Evolutionary conservation across 2,113 vertebrate genomes (phyloP).

Genomic region (Lepus europaeus): DNA sequence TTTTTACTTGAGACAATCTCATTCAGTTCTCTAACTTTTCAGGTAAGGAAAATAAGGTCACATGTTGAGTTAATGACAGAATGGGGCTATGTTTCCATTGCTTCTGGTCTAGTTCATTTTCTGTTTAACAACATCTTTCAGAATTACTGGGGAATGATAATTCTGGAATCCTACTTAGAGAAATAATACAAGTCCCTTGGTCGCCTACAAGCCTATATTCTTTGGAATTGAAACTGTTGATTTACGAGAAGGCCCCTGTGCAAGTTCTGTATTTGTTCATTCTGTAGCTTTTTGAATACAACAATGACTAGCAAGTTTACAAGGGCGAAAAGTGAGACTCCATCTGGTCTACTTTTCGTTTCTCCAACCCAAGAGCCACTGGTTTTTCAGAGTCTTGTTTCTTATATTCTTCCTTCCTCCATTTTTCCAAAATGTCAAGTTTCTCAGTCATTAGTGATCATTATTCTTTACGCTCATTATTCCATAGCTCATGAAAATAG

Average conservation of each 20-base stretch:
- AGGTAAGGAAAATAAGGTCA: slow-evolving; percentile 27
- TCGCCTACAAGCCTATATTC: not conserved
- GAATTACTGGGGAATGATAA: not conserved
- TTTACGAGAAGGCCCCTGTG: not conserved
- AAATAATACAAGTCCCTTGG: not conserved
- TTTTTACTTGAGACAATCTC: slow-evolving; percentile 43
- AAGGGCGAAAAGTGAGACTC: not conserved
- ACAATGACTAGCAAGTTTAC: slow-evolving; percentile 3
- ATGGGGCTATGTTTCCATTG: not conserved
- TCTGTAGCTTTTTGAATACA: not conserved
- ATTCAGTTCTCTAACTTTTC: not conserved
- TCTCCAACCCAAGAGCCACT: not conserved
- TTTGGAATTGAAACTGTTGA: not conserved
- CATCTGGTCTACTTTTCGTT: not conserved
- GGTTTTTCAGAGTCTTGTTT: not conserved
- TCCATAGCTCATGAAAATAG: not conserved
- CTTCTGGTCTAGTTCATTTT: slow-evolving; percentile 20
- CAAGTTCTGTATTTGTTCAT: not conserved
- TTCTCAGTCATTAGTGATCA: not conserved
- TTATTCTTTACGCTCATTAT: not conserved
- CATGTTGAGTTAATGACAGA: not conserved
- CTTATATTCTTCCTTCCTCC: not conserved
- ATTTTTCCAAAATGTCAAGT: not conserved
- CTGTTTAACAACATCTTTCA: not conserved
- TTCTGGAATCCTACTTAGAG: not conserved